Percentiles rank a stretch among this genome's conserved stretches.
These are phyloP conservation scores for Tolypeutes matacus DNA, from an alignment of 2,797 vertebrate species.

Conservation along the genomic window DNA sequence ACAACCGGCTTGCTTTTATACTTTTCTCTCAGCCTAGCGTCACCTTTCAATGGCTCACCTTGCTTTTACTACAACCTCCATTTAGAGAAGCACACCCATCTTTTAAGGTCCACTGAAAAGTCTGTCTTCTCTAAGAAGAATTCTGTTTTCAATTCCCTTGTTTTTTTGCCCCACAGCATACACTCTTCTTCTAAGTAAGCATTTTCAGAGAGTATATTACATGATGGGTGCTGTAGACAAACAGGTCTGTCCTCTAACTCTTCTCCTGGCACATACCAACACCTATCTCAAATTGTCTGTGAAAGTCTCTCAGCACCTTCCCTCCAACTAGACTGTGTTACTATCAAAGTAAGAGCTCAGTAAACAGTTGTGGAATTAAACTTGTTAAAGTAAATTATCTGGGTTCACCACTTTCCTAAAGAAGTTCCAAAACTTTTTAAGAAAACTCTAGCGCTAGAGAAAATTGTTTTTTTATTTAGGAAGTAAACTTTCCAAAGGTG, in stretches of 20 bases:
- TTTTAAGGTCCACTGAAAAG: not conserved
- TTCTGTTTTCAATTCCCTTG: not conserved
- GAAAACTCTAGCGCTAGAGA: not conserved
- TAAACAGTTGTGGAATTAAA: not conserved
- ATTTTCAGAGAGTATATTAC: not conserved
- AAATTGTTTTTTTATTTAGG: conserved; percentile 31
- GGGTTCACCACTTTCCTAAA: conserved; percentile 23
- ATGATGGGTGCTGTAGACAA: not conserved
- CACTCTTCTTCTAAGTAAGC: not conserved
- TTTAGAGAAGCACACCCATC: not conserved
- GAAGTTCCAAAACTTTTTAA: not conserved
- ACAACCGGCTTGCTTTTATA: not conserved
- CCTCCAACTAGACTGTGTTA: not conserved
- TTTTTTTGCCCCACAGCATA: not conserved
- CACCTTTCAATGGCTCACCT: not conserved
- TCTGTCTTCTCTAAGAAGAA: not conserved
- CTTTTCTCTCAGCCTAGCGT: not conserved
- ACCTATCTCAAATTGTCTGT: not conserved
- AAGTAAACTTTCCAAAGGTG: not conserved
- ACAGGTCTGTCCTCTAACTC: not conserved
- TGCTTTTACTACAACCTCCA: not conserved
- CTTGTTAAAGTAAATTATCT: not conserved
- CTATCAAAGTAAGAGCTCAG: not conserved
- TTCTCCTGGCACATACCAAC: rapidly evolving
- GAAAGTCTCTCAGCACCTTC: not conserved